Evolutionary conservation across 2,888 invertebrate genomes (phyloP), one percentile per base, ranked within the genome.

Genomic region (Ellobium chinense): DNA sequence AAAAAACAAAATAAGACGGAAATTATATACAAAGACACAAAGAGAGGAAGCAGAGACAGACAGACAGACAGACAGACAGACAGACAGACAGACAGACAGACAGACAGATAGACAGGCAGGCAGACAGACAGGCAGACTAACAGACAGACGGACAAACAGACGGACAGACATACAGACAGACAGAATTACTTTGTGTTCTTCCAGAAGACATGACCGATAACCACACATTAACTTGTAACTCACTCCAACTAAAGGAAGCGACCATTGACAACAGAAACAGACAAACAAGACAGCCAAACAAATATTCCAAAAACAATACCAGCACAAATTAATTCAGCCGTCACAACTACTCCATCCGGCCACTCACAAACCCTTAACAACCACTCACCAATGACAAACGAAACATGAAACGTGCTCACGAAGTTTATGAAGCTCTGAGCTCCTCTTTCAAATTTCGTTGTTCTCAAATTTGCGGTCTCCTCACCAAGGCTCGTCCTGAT

Each of bases 401-500:
- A 29, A 31, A 65, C 31, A 65, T 62, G 65, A 60, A 60, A 60
- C 9, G 5, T 60, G 60, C 7, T 60, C 60, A n/a, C 7, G 27
- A 24, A 14, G 60, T 60, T n/a, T 9, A 60, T 18, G n/a, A 9
- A 24, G 5, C 60, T n/a, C 63, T 27, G 2, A 29, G 24, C 31
- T 63, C 39, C n/a, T n/a, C n/a, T n/a, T n/a, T n/a, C 62, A 29
- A 37, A 46, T 37, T 46, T 9, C 46, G 27, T 37, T 37, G 21
- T 5, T 39, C 63, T 74, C 29, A 74, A 46, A 63, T 63, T 74
- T 62, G 46, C 27, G 27, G 39, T 31, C 63, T n/a, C 21, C 39
- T 37, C n/a, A 46, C 7, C 9, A 46, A 18, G 18, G 46, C 18
- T 18, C 46, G 46, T 18, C 46, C 7, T 46, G 9, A 12, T 46